Percentiles rank a stretch among this genome's conserved stretches.
Conservation (phyloP, 2,797 vertebrate genomes). For the Thalassophryne amazonica region DNA sequence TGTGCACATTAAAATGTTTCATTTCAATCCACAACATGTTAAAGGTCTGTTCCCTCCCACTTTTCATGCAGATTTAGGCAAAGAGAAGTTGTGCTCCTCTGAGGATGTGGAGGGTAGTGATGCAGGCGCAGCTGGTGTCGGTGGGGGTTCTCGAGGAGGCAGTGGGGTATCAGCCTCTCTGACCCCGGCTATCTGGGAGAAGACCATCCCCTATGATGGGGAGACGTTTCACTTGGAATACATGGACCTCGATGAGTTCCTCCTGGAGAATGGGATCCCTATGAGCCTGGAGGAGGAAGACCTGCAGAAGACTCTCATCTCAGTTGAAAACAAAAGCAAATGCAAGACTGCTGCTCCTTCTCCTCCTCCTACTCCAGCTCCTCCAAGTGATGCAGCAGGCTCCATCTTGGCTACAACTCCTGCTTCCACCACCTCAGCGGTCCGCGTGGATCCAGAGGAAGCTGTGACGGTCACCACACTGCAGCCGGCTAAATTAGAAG, state of each 20-base stretch:
- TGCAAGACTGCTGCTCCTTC: slow-evolving; percentile 2
- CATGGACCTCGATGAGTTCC: slow-evolving; percentile 99
- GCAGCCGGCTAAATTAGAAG: slow-evolving; percentile 83
- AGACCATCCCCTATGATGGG: slow-evolving; percentile 96
- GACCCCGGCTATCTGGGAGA: slow-evolving; percentile 96
- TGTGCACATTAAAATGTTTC: neutral
- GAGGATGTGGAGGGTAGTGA: slow-evolving; percentile 60
- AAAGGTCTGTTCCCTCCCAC: neutral
- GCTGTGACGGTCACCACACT: slow-evolving; percentile 63
- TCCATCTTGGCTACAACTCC: neutral
- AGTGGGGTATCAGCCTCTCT: slow-evolving; percentile 90
- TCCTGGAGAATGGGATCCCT: slow-evolving; percentile 95
- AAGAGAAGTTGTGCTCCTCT: slow-evolving; percentile 73
- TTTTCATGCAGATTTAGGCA: slow-evolving; percentile 69
- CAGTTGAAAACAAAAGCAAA: slow-evolving; percentile 76
- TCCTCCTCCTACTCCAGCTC: neutral
- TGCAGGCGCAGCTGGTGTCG: slow-evolving; percentile 42
- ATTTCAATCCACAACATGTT: neutral
- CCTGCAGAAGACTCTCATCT: slow-evolving; percentile 67
- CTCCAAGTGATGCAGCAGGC: neutral
- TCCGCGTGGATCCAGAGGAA: slow-evolving; percentile 54
- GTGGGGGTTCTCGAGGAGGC: slow-evolving; percentile 46
- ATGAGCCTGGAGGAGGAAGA: slow-evolving; percentile 81
- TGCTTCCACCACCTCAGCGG: neutral
- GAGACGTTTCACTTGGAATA: slow-evolving; percentile 98